Conservation (phyloP, 2,797 vertebrate genomes). For the Danio aesculapii region DNA sequence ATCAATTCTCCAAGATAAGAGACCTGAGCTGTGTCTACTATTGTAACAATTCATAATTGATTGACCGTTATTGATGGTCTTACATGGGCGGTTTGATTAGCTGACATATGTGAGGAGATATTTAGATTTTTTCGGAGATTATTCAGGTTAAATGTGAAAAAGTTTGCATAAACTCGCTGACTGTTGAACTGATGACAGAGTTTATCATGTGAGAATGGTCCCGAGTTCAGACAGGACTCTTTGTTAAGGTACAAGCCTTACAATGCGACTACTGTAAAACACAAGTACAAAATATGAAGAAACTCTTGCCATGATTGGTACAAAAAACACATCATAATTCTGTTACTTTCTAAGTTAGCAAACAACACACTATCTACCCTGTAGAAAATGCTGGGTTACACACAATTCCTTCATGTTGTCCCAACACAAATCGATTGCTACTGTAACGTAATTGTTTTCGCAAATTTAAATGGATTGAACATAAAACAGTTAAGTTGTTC, state of each 20-base stretch:
- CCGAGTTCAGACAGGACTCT: conserved; percentile 21
- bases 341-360: not conserved
- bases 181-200: conserved; percentile 26
- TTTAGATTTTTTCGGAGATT: not conserved
- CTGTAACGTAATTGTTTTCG: too few species aligned
- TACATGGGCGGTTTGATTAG: not conserved
- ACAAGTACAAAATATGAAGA: conserved; percentile 8
- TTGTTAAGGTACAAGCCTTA: conserved; percentile 28
- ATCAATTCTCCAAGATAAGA: conserved; percentile 54
- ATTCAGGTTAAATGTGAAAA: conserved; percentile 2
- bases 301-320: not conserved
- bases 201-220: conserved; percentile 47
- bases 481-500: too few species aligned
- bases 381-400: too few species aligned
- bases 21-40: conserved; percentile 44
- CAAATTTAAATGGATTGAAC: too few species aligned
- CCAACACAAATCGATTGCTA: too few species aligned
- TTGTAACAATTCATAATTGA: conserved; percentile 39
- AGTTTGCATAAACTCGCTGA: not conserved
- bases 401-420: too few species aligned
- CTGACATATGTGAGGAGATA: not conserved
- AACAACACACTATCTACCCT: not conserved
- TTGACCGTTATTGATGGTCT: conserved; percentile 4
- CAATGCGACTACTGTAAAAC: conserved; percentile 43
- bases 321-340: not conserved